phyloP scores from a whole-genome alignment of 2,113 vertebrate species.

The Scytalopus superciliaris region DNA sequence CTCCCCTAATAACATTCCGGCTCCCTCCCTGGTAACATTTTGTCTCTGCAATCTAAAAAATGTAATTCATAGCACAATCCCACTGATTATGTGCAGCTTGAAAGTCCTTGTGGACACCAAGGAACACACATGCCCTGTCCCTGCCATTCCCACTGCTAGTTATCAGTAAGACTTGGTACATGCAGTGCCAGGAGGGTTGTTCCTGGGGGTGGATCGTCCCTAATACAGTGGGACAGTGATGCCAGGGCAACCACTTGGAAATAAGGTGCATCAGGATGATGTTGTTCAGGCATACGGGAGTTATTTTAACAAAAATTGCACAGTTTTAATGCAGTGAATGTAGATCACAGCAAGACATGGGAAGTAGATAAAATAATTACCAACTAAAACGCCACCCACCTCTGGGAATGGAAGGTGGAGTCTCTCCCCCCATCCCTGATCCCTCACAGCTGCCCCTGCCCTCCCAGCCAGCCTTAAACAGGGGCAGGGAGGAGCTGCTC shows the following conservation, averaged over 20 bases:
- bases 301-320: neutral
- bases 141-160: neutral
- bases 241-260: neutral
- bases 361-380: neutral
- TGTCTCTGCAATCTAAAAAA: neutral
- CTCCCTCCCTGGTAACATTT: neutral
- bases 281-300: neutral
- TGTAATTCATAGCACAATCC: neutral
- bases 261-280: neutral
- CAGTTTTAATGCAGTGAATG: neutral
- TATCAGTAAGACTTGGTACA: accelerated
- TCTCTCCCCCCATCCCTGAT: neutral
- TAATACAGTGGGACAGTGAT: neutral
- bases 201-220: neutral
- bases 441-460: neutral
- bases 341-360: neutral
- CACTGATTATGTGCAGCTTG: accelerated
- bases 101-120: neutral
- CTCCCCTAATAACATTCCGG: neutral
- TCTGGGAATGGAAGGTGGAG: neutral
- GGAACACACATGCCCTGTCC: neutral
- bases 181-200: accelerated
- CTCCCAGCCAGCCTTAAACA: neutral
- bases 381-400: neutral
- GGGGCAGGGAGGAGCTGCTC: neutral